Base-by-base conservation (phyloP, 2,113 vertebrate species). In the Nothoprocta pentlandii region DNA sequence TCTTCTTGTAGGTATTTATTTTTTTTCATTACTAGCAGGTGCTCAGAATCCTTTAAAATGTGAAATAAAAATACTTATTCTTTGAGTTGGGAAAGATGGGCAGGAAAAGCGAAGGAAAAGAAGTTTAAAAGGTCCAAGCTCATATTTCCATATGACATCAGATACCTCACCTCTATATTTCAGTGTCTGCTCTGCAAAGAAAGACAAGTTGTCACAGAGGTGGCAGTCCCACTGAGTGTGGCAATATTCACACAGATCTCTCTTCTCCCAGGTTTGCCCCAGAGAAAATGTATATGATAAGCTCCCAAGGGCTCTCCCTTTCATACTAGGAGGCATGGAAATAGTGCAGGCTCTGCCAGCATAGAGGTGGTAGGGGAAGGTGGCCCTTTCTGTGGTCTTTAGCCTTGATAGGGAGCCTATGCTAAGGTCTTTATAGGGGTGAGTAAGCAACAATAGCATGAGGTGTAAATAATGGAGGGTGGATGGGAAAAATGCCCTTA, bases 281-380 rank as follows among this genome's bases (percentile, higher is more conserved):
- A 54, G 66, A 63, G 34, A 13, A 1, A 36, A 2, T 5, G 7
- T 6, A 7, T 23, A 17, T 17, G 9, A 2, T 9, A 14, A 20
- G 3, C 23, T 69, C 46, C 54, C 71, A 25, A 36, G 7, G 21
- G 21, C 46, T 44, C 30, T 21, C 0, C 0, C 20, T 14, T 20
- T 32, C 34, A 26, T 0, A 0, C 32, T 2, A 1, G 22, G 22
- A 23, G 30, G n/a, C 0, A 0, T 39, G n/a, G 16, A 42, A 12
- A 0, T 6, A 59, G 16, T 56, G 1, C 54, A 58, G 54, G 54
- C 16, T 58, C 9, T 30, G 28, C 28, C 16, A 30, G 28, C 9
- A 10, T 58, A 28, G 54, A 32, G 54, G 28, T 16, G 62, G 3
- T 1, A 3, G 47, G 6, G 28, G 22, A 20, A 10, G 20, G 12